These are phyloP conservation scores for Kobus ellipsiprymnus DNA, from an alignment of 2,113 vertebrate genomes.

Conservation along the genomic window DNA sequence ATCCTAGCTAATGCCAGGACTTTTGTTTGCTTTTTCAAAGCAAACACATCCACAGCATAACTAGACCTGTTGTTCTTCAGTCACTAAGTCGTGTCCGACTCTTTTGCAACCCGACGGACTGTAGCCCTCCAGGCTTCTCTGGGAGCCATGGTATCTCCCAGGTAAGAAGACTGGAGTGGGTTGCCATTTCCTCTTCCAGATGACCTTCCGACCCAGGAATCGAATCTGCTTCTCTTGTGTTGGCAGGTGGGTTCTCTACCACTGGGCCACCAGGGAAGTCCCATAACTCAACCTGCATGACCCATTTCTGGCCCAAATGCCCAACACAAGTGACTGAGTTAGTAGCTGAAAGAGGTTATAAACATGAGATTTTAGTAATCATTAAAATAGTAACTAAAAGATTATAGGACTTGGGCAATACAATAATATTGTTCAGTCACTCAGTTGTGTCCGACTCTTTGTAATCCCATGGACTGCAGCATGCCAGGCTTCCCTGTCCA, in stretches of 20 bases:
- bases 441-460: neutral
- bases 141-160: neutral
- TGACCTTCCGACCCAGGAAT: neutral
- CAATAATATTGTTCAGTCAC: neutral
- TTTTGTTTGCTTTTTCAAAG: neutral
- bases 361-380: neutral
- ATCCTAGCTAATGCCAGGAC: accelerated
- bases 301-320: neutral
- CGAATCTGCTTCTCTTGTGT: neutral
- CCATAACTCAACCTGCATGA: neutral
- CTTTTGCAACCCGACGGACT: neutral
- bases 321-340: neutral
- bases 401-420: neutral
- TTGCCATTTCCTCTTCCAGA: neutral
- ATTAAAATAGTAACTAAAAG: neutral
- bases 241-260: neutral
- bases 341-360: neutral
- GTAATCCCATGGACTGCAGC: neutral
- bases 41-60: accelerated
- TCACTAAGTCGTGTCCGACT: neutral
- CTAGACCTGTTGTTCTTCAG: neutral
- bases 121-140: neutral
- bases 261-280: neutral
- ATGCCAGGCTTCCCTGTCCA: neutral
- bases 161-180: neutral